Evolutionary conservation across 2,113 vertebrate genomes (phyloP), one percentile per base, ranked within the genome.

Genomic region (Rhynchopsitta pachyrhyncha): DNA sequence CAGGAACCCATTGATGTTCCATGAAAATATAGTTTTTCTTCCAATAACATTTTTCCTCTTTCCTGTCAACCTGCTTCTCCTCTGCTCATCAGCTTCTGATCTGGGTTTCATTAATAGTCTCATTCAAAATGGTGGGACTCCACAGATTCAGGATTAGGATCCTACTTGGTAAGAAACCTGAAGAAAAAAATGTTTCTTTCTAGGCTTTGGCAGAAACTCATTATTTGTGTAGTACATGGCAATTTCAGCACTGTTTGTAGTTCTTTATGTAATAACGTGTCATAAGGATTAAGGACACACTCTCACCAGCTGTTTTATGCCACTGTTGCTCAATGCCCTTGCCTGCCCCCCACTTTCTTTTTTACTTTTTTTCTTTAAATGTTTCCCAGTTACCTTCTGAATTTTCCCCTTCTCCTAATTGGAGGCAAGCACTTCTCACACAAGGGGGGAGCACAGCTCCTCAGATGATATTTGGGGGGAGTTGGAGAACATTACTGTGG

Each of bases 341-440:
- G n/a, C 41, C 13, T 22, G 4, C 4, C 3, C 2, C 4, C 3
- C 0, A 8, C 1, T 1, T 5, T 25, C 12, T 6, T 8, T 12
- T 3, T 6, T 5, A 16, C 17, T 25, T 27, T 37, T 9, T 4
- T 25, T 80, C 44, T 22, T 24, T 59, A 22, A 16, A 4, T 7
- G 2, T 53, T 77, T 91, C 46, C 27, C n/a, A 47, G 52, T 24
- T 52, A 52, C 12, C 13, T 73, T 62, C 10, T 5, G 19, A 76
- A 35, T 77, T 60, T 69, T 14, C 9, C 55, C 20, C 27, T 75
- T 47, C 50, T 90, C 35, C 63, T 89, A 9, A 37, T 27, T 22
- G 24, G 42, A 55, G 25, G 22, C 2, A 17, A 75, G 23, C 31
- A 11, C 29, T 83, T 55, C 29, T 70, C 41, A 12, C 17, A 11